Evolutionary conservation across 2,888 invertebrate genomes (phyloP), one percentile per base, ranked within the genome.

Genomic region (Napeogenes inachia): DNA sequence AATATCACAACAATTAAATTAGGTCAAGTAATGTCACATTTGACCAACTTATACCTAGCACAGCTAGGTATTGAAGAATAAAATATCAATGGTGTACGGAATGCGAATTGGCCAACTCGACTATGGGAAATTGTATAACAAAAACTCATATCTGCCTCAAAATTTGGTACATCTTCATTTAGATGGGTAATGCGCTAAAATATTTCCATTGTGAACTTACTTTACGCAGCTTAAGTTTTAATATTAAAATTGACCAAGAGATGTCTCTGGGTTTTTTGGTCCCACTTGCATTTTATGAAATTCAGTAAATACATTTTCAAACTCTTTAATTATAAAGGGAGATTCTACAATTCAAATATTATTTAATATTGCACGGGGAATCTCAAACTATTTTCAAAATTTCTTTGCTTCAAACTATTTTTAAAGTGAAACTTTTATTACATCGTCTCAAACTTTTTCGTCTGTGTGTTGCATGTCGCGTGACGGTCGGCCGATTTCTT

Each of bases 1-100:
- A 56, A 57, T 54, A 58, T 58, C 45, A 56, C 55, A 55, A 61
- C 50, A 61, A 46, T 21, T 45, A 77, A 76, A 68, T 77, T 56
- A 75, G 80, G 81, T 83, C 82, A 80, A 75, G 72, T 65, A 73
- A 71, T 64, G 76, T 81, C 80, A 82, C 80, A 79, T 79, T 78
- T 81, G 71, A 72, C 70, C 69, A 66, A 69, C 66, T 63, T 66
- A 73, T 72, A 74, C 74, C 72, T 75, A 72, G 76, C 66, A 73
- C 69, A 71, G 63, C 42, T 61, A 46, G 38, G 56, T 59, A 60
- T 61, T 65, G 58, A 69, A 75, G 78, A 79, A 80, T 75, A 77
- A 78, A 79, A 80, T 75, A 77, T 77, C 81, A 82, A 80, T 82
- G 76, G 68, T 71, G 75, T 75, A 58, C 32, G 54, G 46, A 54